Percentiles rank a stretch among this genome's conserved stretches.
These are phyloP conservation scores for Philereme vetulata DNA, from an alignment of 2,888 invertebrate genomes.

Conservation along the genomic window DNA sequence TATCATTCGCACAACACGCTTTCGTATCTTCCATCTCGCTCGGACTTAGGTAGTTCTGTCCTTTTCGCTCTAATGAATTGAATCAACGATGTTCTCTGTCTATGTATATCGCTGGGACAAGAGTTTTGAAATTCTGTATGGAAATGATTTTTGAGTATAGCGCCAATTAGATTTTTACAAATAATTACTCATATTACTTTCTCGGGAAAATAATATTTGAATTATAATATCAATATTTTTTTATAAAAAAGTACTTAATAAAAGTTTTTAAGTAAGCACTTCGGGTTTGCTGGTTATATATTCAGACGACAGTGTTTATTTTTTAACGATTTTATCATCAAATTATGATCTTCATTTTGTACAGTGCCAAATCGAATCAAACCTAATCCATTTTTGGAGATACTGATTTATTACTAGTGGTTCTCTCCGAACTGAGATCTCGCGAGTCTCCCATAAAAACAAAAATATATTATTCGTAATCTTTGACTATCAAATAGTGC, in stretches of 20 bases:
- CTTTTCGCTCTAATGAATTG: conserved; percentile 77
- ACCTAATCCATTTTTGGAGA: no score
- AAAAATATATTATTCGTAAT: no score
- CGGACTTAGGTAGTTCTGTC: conserved; percentile 29
- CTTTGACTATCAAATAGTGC: no score
- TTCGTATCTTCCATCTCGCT: conserved; percentile 44
- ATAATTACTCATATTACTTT: not conserved
- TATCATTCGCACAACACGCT: conserved; percentile 38
- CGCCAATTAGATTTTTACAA: not conserved
- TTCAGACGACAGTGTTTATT: no score
- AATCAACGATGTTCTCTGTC: conserved; percentile 79
- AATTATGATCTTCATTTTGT: no score
- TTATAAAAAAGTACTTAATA: not conserved
- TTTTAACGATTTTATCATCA: no score
- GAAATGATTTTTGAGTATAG: conserved; percentile 11
- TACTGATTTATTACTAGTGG: no score
- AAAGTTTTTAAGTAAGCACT: not conserved
- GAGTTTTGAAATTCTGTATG: conserved; percentile 44
- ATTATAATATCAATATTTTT: not conserved
- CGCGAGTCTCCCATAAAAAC: no score
- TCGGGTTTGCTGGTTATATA: not conserved
- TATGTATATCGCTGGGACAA: conserved; percentile 67
- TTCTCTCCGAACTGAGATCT: no score
- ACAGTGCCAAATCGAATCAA: no score
- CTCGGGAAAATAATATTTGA: not conserved